Percentiles rank a stretch among this genome's conserved stretches.
Conservation (phyloP, 2,888 invertebrate genomes). For the Ormyrus thymus region DNA sequence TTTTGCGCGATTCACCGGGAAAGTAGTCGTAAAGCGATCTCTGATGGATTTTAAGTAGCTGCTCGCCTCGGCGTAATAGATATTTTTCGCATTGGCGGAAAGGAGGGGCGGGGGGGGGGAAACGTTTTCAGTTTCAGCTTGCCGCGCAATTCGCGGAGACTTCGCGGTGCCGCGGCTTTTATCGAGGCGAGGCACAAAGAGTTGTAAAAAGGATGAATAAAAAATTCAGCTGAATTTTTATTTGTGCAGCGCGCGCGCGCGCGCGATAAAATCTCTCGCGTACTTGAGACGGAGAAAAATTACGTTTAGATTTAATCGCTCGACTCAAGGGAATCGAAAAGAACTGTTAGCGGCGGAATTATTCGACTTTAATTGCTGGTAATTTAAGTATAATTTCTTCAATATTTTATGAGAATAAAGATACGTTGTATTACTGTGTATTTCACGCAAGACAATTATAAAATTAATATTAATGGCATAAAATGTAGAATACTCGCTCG, state of each 20-base stretch:
- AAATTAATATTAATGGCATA: conserved; percentile 55
- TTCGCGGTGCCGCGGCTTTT: no score
- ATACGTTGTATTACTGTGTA: conserved; percentile 27
- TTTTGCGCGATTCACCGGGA: neutral
- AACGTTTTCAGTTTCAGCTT: neutral
- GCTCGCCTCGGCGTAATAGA: neutral
- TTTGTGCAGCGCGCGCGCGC: neutral
- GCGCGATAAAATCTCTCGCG: neutral
- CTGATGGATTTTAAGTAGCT: no score
- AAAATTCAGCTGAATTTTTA: conserved; percentile 2
- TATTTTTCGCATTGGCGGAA: neutral
- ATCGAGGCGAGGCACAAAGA: no score
- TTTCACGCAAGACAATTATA: conserved; percentile 54
- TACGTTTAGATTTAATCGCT: conserved; percentile 46
- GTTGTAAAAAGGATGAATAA: neutral
- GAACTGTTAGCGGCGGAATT: conserved; percentile 24
- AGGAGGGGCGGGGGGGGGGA: no score
- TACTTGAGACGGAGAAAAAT: conserved; percentile 41
- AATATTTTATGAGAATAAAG: conserved; percentile 46
- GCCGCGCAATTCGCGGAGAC: neutral
- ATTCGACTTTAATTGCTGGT: conserved; percentile 49
- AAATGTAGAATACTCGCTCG: conserved; percentile 29
- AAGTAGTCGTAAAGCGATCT: neutral
- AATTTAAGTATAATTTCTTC: conserved; percentile 48
- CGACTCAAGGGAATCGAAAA: conserved; percentile 24